These are phyloP conservation scores for Catocala sponsa DNA, from an alignment of 2,888 invertebrate genomes.

Conservation along the genomic window DNA sequence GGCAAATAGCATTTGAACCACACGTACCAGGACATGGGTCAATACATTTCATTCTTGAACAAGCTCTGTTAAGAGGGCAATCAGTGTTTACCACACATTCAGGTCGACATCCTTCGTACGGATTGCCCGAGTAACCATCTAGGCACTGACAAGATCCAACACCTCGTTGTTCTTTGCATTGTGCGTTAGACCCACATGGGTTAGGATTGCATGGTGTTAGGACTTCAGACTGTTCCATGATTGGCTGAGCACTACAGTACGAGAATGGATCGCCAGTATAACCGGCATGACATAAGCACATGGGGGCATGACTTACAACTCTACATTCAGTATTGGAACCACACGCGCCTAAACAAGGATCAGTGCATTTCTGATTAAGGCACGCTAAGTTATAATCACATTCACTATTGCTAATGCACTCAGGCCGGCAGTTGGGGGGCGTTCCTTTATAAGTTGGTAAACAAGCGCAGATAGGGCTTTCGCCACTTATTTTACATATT, in stretches of 20 bases:
- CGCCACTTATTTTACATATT: conserved; percentile 90
- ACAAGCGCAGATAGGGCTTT: conserved; percentile 93
- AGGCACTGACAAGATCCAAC: conserved; percentile 91
- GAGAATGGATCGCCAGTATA: conserved; percentile 93
- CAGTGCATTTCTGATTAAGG: conserved; percentile 92
- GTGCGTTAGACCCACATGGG: conserved; percentile 90
- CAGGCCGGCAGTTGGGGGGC: conserved; percentile 93
- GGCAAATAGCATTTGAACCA: conserved; percentile 91
- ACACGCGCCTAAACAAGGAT: conserved; percentile 92
- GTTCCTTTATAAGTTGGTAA: conserved; percentile 90
- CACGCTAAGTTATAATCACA: conserved; percentile 92
- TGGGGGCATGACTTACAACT: conserved; percentile 92
- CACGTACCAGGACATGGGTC: conserved; percentile 95
- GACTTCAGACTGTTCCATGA: conserved; percentile 72
- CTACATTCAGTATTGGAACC: conserved; percentile 92
- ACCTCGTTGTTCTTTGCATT: conserved; percentile 88
- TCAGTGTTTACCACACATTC: conserved; percentile 92
- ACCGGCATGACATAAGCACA: conserved; percentile 91
- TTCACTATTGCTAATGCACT: conserved; percentile 93
- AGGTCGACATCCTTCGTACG: conserved; percentile 93
- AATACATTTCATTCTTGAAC: conserved; percentile 91
- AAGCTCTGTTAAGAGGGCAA: conserved; percentile 91
- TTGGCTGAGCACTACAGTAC: conserved; percentile 84
- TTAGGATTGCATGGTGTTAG: conserved; percentile 90
- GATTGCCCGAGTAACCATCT: conserved; percentile 91